Conservation (phyloP, 1,140 invertebrate species). For the Drosophila lini region DNA sequence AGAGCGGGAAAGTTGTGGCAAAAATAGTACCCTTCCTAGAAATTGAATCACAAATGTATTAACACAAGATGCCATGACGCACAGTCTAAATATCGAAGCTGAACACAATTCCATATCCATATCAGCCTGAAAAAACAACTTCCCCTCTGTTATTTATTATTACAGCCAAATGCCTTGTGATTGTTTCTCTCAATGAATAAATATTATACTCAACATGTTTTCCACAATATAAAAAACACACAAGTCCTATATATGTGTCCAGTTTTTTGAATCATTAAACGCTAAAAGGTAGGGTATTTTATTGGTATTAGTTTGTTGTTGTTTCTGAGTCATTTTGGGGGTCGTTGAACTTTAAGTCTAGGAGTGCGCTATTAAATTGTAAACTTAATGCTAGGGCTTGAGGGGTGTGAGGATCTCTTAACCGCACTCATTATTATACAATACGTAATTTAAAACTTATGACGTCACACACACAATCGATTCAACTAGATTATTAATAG, state of each 20-base stretch:
- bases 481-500: constrained; percentile 59
- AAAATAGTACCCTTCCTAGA: neutral
- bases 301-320: constrained; percentile 15
- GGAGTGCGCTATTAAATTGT: constrained; percentile 42
- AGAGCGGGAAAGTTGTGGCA: constrained; percentile 16
- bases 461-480: constrained; percentile 37
- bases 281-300: constrained; percentile 25
- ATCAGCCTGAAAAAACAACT: constrained; percentile 35
- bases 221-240: constrained; percentile 1
- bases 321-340: constrained; percentile 51
- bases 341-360: constrained; percentile 38
- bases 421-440: constrained; percentile 51
- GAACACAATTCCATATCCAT: constrained; percentile 38
- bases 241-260: neutral
- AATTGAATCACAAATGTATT: constrained; percentile 21
- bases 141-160: constrained; percentile 24
- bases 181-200: constrained; percentile 31
- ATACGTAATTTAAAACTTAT: constrained; percentile 29
- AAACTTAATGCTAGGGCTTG: constrained; percentile 44
- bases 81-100: neutral
- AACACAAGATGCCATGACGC: constrained; percentile 6
- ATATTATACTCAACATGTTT: constrained; percentile 33
- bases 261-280: constrained; percentile 20
- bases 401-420: constrained; percentile 51
- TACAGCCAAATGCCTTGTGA: constrained; percentile 24